phyloP scores from a whole-genome alignment of 1,140 invertebrate species.

The Bombus pascuorum region DNA sequence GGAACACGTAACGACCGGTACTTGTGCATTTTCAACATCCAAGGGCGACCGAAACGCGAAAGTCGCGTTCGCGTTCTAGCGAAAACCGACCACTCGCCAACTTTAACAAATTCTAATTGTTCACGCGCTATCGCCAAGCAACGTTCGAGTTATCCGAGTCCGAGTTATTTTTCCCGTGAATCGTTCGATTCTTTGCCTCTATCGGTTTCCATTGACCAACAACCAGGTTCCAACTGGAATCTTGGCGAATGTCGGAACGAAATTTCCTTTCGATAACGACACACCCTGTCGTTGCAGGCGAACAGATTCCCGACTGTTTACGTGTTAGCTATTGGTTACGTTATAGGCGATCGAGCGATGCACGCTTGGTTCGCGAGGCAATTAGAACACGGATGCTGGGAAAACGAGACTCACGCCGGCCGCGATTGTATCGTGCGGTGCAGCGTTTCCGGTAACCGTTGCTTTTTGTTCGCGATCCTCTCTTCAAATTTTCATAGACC shows the following conservation, averaged over 20 bases:
- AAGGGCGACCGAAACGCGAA: conserved; percentile 58
- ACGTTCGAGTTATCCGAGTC: neutral
- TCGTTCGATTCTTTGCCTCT: neutral
- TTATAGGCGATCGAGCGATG: conserved; percentile 51
- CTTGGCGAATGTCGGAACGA: neutral
- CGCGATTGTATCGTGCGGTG: neutral
- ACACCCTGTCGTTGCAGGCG: conserved; percentile 29
- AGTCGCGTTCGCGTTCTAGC: conserved; percentile 19
- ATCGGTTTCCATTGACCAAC: neutral
- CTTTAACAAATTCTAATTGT: too few relatives aligned
- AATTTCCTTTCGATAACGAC: conserved; percentile 54
- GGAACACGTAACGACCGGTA: conserved; percentile 62
- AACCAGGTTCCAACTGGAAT: neutral
- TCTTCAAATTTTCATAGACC: neutral
- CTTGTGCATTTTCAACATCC: conserved; percentile 55
- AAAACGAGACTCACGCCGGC: conserved; percentile 32
- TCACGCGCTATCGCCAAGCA: too few relatives aligned
- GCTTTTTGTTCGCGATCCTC: neutral
- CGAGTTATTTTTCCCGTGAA: neutral
- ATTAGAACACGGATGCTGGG: conserved; percentile 59
- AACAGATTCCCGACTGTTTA: conserved; percentile 57
- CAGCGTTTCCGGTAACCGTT: neutral
- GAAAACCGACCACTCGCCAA: neutral
- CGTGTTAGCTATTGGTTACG: conserved; percentile 28
- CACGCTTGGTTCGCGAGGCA: conserved; percentile 59